phyloP scores from a whole-genome alignment of 1,140 invertebrate species.

The Rhysida immarginata region DNA sequence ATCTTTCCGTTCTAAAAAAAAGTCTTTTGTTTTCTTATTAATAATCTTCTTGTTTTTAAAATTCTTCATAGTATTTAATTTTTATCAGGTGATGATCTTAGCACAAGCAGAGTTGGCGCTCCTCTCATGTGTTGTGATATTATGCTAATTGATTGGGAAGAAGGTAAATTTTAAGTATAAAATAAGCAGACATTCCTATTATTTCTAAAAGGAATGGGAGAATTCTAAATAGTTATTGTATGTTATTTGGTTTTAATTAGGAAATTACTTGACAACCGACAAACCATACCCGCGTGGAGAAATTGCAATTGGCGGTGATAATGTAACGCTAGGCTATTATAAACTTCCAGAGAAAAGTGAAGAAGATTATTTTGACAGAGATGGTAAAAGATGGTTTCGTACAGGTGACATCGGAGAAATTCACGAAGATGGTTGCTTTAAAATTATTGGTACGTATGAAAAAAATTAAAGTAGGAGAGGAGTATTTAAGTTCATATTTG shows the following conservation, averaged over 20 bases:
- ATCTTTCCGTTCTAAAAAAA: conserved; percentile 2
- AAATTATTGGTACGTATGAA: conserved; percentile 91
- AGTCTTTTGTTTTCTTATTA: no score
- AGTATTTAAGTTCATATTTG: no score
- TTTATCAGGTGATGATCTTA: conserved; percentile 39
- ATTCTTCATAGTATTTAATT: no score
- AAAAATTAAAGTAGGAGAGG: no score
- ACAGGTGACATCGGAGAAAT: conserved; percentile 94
- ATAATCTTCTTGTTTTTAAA: no score
- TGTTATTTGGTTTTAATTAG: conserved; percentile 17
- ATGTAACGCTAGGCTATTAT: conserved; percentile 86
- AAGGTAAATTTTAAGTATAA: conserved; percentile 43
- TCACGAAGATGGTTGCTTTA: conserved; percentile 77
- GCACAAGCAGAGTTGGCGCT: conserved; percentile 71
- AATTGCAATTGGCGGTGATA: conserved; percentile 77
- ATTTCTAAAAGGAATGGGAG: not conserved
- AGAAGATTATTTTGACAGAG: conserved; percentile 74
- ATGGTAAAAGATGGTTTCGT: conserved; percentile 76
- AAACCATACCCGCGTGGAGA: conserved; percentile 83
- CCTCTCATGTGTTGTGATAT: conserved; percentile 76
- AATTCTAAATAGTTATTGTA: not conserved
- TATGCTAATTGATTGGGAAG: conserved; percentile 81
- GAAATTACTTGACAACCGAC: conserved; percentile 70
- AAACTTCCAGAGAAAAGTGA: conserved; percentile 74
- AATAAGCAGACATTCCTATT: not conserved